These are phyloP conservation scores for Heterocephalus glaber DNA, from an alignment of 2,113 vertebrate genomes.

Conservation along the genomic window DNA sequence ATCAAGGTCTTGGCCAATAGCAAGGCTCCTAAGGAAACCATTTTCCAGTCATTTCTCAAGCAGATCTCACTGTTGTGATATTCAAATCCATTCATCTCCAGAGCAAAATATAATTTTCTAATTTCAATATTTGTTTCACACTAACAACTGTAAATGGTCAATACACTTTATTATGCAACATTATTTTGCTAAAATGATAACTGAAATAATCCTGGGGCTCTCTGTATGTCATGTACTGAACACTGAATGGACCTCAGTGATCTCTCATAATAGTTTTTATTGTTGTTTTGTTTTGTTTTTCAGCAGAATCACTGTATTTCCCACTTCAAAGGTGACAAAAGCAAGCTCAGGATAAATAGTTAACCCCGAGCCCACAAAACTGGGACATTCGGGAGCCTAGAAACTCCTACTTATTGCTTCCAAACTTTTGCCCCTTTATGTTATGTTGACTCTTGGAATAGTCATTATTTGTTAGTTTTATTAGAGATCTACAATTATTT, in stretches of 20 bases:
- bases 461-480: not conserved
- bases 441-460: not conserved
- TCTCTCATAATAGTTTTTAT: not conserved
- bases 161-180: slow-evolving; percentile 59
- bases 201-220: not conserved
- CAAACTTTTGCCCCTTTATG: not conserved
- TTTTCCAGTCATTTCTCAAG: slow-evolving; percentile 83
- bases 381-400: rapidly evolving
- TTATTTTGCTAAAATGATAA: not conserved
- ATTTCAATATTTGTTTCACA: slow-evolving; percentile 33
- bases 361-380: not conserved
- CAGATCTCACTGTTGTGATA: slow-evolving; percentile 87
- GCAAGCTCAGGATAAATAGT: not conserved
- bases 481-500: not conserved
- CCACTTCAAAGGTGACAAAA: not conserved
- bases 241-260: not conserved
- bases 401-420: not conserved
- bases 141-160: slow-evolving; percentile 27
- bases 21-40: slow-evolving; percentile 87
- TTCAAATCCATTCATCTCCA: slow-evolving; percentile 81
- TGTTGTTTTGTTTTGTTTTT: not conserved
- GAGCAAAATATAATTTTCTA: slow-evolving; percentile 42
- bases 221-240: not conserved
- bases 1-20: slow-evolving; percentile 86
- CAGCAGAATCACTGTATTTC: not conserved